Percentiles rank a stretch among this genome's conserved stretches.
phyloP scores from a whole-genome alignment of 2,113 vertebrate species.

The Accipiter virgatus region DNA sequence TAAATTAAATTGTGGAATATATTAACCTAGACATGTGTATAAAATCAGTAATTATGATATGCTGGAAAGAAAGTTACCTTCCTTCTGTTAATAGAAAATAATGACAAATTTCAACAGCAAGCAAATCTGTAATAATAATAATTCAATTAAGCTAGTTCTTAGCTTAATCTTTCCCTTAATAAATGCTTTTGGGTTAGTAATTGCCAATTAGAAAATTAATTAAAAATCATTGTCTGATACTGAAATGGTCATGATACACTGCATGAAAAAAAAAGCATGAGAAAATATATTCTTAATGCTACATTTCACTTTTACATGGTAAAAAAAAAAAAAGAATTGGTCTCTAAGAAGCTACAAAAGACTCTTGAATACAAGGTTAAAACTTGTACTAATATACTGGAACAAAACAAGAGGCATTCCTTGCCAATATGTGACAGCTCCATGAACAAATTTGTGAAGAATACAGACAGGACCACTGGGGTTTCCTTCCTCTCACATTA shows the following conservation, averaged over 20 bases:
- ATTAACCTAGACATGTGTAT: neutral
- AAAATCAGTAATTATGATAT: neutral
- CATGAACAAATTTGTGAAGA: neutral
- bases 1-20: neutral
- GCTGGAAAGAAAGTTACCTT: neutral
- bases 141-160: slow-evolving; percentile 36
- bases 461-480: neutral
- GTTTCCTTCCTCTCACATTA: neutral
- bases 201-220: slow-evolving; percentile 41
- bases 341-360: neutral
- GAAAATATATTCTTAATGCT: neutral
- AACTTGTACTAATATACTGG: neutral
- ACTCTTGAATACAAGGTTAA: neutral
- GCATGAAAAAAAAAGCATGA: neutral
- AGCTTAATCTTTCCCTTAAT: slow-evolving; percentile 21
- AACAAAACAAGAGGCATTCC: neutral
- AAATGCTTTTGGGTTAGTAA: slow-evolving; percentile 8
- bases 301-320: neutral
- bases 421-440: slow-evolving; percentile 19
- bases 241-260: neutral
- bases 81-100: neutral
- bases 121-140: neutral
- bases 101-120: neutral
- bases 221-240: neutral
- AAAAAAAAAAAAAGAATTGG: neutral